A percentile compares a stretch with the other conserved stretches of the same genome.
Conservation (phyloP, 2,113 vertebrate genomes). For the Sclerurus mexicanus region DNA sequence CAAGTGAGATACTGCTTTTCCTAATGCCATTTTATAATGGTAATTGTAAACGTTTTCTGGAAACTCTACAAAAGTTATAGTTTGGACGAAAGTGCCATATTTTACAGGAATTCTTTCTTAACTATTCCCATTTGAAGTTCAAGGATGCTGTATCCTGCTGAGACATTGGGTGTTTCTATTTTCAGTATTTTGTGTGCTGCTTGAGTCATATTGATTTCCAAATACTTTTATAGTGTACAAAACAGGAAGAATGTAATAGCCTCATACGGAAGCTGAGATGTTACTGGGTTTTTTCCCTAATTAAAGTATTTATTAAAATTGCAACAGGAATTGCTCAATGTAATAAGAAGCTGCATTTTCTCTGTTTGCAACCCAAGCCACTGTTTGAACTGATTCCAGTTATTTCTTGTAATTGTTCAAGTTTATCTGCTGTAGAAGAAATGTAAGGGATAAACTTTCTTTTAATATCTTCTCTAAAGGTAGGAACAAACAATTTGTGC, state of each 20-base stretch:
- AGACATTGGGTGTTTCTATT: conserved; percentile 50
- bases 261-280: background rate
- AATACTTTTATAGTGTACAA: conserved; percentile 57
- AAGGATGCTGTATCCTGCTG: conserved; percentile 51
- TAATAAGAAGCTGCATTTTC: background rate
- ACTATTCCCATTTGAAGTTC: conserved; percentile 21
- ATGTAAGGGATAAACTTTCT: background rate
- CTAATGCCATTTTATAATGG: background rate
- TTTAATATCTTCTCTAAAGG: background rate
- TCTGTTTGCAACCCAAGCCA: background rate
- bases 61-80: background rate
- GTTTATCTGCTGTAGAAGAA: background rate
- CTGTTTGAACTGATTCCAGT: background rate
- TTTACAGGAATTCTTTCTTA: conserved; percentile 59
- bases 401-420: background rate
- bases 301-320: conserved; percentile 59
- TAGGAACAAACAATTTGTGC: background rate
- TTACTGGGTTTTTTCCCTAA: background rate
- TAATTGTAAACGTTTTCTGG: conserved; percentile 40
- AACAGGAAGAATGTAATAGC: conserved; percentile 62
- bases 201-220: conserved; percentile 67
- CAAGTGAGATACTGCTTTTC: background rate
- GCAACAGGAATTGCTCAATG: conserved; percentile 18
- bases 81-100: conserved; percentile 25
- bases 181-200: conserved; percentile 59